Percentiles rank a stretch among this genome's conserved stretches.
phyloP scores from a whole-genome alignment of 2,888 invertebrate species.

The Chaetogeoica ovagalla region DNA sequence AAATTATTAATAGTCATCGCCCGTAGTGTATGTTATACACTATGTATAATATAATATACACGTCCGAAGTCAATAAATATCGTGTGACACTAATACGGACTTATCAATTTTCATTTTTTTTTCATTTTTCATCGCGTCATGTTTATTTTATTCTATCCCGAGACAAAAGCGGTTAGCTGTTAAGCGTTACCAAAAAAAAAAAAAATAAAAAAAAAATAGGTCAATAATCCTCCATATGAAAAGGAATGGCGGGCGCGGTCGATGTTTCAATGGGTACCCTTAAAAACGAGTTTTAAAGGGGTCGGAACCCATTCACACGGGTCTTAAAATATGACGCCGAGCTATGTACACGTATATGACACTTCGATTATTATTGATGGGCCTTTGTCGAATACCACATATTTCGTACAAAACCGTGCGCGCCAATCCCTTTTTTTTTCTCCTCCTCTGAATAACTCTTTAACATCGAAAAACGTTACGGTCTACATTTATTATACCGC shows the following conservation, averaged over 20 bases:
- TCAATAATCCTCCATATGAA: conserved; percentile 43
- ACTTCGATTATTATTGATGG: conserved; percentile 51
- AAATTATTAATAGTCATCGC: conserved; percentile 24
- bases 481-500: too few relatives aligned
- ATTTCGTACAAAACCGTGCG: neutral
- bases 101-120: conserved; percentile 33
- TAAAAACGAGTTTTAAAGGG: conserved; percentile 23
- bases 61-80: conserved; percentile 37
- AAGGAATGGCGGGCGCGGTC: conserved; percentile 13
- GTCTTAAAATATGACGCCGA: conserved; percentile 47
- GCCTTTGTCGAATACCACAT: conserved; percentile 26
- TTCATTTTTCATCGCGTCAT: neutral
- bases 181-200: neutral
- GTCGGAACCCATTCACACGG: conserved; percentile 46
- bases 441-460: conserved; percentile 10
- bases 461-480: neutral
- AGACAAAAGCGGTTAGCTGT: conserved; percentile 27
- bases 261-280: conserved; percentile 22
- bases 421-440: conserved; percentile 10
- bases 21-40: neutral
- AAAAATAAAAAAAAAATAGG: conserved; percentile 18
- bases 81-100: conserved; percentile 37
- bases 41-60: too few relatives aligned
- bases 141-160: neutral
- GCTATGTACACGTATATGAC: conserved; percentile 31